Conservation (phyloP, 2,888 invertebrate genomes). For the Scelioninae gen. 2 region DNA sequence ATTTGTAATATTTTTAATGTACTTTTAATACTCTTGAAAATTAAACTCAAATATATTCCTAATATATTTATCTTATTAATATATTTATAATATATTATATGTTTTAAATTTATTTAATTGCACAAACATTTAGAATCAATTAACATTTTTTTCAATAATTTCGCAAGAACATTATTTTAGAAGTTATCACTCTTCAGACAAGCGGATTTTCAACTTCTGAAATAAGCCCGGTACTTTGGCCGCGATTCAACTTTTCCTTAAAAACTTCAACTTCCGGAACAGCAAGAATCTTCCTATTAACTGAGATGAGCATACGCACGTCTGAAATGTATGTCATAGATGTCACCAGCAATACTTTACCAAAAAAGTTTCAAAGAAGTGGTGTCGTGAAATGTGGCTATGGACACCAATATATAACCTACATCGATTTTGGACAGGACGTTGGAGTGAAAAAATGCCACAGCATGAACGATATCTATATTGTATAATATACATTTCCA, state of each 20-base stretch:
- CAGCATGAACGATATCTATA: conserved; percentile 53
- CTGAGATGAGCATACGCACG: conserved; percentile 30
- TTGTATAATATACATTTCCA: conserved; percentile 39
- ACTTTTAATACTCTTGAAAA: too few species aligned
- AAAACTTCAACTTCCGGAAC: conserved; percentile 50
- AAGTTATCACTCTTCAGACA: conserved; percentile 46
- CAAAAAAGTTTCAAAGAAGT: conserved; percentile 48
- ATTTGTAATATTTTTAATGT: too few species aligned
- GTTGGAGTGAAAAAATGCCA: conserved; percentile 53
- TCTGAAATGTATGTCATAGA: conserved; percentile 60
- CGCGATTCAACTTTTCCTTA: conserved; percentile 57
- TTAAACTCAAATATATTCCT: too few species aligned
- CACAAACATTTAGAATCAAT: too few species aligned
- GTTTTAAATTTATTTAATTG: too few species aligned
- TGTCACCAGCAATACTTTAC: conserved; percentile 46
- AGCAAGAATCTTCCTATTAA: conserved; percentile 54
- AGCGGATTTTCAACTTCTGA: conserved; percentile 46
- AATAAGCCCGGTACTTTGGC: conserved; percentile 52
- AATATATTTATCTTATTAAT: too few species aligned
- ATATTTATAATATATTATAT: too few species aligned
- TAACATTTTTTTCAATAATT: too few species aligned
- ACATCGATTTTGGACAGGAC: conserved; percentile 54
- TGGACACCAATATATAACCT: conserved; percentile 47
- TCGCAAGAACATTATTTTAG: too few species aligned
- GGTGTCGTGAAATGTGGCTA: conserved; percentile 58